Base-by-base conservation (phyloP, 2,888 invertebrate genomes). In the Ypsolopha sequella region DNA sequence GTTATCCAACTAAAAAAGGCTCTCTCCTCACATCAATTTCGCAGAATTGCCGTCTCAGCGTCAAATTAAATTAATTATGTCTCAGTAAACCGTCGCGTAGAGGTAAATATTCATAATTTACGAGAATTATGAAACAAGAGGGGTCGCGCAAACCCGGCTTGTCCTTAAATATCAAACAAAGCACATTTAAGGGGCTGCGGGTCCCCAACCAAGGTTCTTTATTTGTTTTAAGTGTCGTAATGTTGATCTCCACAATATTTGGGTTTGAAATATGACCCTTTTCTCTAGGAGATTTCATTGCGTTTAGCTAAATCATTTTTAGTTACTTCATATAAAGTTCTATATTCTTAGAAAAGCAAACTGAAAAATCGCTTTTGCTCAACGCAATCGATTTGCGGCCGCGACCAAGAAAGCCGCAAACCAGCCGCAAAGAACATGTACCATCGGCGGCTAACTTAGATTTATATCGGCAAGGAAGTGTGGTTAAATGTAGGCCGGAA, bases 31-130 rank as follows among this genome's bases (percentile, higher is more conserved):
- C 75, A 77, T 79, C 72, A 74, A 74, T 80, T 80, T 63, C 61
- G 60, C 61, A 59, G 76, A 78, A 80, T 75, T 70, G 66, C 73
- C 69, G 64, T 76, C 76, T 71, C 65, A 61, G 68, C 71, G 72
- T 71, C 66, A 73, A 75, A 80, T 80, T 80, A 79, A 79, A 81
- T 77, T 81, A 80, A 80, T 79, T 73, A 75, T 69, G 73, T 72
- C 75, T 64, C 70, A 73, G 78, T 77, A 79, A 77, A 77, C 69
- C 73, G 69, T 77, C 70, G 73, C 70, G 70, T 76, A 70, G 70
- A 70, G 70, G 76, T 80, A 78, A 79, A 82, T 80, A 80, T 80
- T 80, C 76, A 80, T 79, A 76, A 81, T 80, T 80, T 80, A 80
- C 51, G 51, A 47, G 46, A 39, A 43, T 79, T 79, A 72, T 73